Conservation (phyloP, 2,113 vertebrate species). For the Lagopus leucura region DNA sequence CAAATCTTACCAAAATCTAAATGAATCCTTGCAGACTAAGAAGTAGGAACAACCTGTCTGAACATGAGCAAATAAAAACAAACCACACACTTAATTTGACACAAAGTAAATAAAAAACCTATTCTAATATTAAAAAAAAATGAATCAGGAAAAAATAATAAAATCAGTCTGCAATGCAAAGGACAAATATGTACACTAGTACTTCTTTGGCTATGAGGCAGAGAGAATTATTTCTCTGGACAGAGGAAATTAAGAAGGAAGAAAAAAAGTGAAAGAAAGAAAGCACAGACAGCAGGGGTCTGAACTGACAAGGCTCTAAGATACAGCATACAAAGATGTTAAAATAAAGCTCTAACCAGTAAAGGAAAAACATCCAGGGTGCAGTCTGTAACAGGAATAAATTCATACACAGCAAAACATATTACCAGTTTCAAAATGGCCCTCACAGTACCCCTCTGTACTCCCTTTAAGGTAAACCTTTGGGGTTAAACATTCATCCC, state of each 20-base stretch:
- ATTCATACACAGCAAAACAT: not conserved
- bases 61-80: not conserved
- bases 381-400: not conserved
- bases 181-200: not conserved
- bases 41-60: not conserved
- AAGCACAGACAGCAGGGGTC: not conserved
- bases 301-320: not conserved
- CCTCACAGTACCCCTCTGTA: not conserved
- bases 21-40: not conserved
- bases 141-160: not conserved
- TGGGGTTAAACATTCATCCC: not conserved
- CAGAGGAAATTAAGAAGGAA: not conserved
- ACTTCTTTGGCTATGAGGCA: not conserved
- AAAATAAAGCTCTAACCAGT: not conserved
- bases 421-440: not conserved
- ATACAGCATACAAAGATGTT: fast-evolving
- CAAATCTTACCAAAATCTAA: not conserved
- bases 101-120: not conserved
- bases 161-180: not conserved
- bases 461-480: not conserved
- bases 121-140: not conserved
- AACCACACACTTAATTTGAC: not conserved
- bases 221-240: not conserved
- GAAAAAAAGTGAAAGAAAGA: not conserved
- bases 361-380: not conserved